Evolutionary conservation across 1,140 invertebrate genomes (phyloP).

Genomic region (Tigriopus japonicus): DNA sequence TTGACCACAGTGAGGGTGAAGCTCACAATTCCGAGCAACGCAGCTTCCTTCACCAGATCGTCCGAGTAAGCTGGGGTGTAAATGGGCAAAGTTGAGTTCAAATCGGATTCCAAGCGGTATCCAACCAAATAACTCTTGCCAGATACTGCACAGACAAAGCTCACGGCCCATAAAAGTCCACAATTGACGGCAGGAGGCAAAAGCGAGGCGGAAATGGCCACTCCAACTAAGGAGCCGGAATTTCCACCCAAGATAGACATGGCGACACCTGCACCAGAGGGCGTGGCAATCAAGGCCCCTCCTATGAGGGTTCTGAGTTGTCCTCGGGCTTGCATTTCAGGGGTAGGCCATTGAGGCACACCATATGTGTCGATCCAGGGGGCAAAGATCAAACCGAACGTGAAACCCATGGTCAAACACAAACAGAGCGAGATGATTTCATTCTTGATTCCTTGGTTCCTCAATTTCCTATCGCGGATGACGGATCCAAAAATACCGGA

Average conservation of each 20-base stretch:
- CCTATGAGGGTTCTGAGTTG: constrained; percentile 40
- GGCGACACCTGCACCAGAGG: constrained; percentile 57
- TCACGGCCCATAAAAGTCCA: constrained; percentile 20
- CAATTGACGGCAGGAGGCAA: constrained; percentile 70
- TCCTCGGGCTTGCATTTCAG: constrained; percentile 29
- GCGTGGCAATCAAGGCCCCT: constrained; percentile 40
- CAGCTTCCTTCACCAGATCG: constrained; percentile 48
- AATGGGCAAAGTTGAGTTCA: too few relatives aligned
- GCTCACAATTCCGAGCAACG: constrained; percentile 54
- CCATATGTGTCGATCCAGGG: too few relatives aligned
- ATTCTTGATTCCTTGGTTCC: constrained; percentile 43
- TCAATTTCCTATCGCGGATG: constrained; percentile 45
- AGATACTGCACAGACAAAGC: background rate
- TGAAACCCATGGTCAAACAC: background rate
- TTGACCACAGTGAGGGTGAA: constrained; percentile 59
- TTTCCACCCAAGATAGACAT: constrained; percentile 68
- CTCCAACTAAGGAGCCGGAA: constrained; percentile 60
- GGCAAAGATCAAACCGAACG: too few relatives aligned
- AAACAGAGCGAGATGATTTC: constrained; percentile 23
- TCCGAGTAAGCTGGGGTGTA: too few relatives aligned
- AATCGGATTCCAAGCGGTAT: background rate
- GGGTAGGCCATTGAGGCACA: too few relatives aligned
- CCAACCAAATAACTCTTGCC: background rate
- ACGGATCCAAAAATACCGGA: constrained; percentile 43
- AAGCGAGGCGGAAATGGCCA: constrained; percentile 67